Conservation (phyloP, 2,113 vertebrate species). For the Cacatua alba region DNA sequence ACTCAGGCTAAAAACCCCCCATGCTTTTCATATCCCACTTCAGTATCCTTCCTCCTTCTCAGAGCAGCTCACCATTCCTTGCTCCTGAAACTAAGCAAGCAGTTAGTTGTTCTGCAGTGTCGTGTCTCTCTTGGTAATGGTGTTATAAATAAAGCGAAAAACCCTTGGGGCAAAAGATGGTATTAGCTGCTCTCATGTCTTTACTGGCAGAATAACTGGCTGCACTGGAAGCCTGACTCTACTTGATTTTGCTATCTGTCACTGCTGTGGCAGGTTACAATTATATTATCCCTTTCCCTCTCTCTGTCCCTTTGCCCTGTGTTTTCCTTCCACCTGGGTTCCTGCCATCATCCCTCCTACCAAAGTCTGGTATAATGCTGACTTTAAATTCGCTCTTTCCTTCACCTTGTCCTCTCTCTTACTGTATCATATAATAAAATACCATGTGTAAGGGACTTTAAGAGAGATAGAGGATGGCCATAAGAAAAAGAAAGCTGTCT, state of each 20-base stretch:
- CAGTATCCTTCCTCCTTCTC: not conserved
- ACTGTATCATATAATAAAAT: not conserved
- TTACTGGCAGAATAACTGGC: slow-evolving; percentile 24
- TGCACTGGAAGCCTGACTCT: not conserved
- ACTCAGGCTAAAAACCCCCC: not conserved
- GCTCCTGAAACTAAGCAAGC: not conserved
- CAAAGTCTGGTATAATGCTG: not conserved
- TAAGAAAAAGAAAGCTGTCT: not conserved
- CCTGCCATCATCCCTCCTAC: not conserved
- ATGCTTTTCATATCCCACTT: not conserved
- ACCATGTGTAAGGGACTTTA: not conserved
- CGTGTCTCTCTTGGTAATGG: not conserved
- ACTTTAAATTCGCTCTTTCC: not conserved
- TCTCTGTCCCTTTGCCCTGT: not conserved
- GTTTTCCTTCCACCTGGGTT: not conserved
- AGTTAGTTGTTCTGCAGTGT: not conserved
- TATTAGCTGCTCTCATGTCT: not conserved
- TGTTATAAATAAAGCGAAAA: slow-evolving; percentile 36
- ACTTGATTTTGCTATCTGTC: not conserved
- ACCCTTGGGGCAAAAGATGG: not conserved
- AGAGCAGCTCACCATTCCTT: not conserved
- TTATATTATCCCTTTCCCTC: not conserved
- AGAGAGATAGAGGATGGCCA: not conserved
- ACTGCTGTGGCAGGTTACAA: not conserved
- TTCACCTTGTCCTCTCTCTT: not conserved